Base-by-base conservation (phyloP, 2,797 vertebrate species). In the Galago senegalensis region DNA sequence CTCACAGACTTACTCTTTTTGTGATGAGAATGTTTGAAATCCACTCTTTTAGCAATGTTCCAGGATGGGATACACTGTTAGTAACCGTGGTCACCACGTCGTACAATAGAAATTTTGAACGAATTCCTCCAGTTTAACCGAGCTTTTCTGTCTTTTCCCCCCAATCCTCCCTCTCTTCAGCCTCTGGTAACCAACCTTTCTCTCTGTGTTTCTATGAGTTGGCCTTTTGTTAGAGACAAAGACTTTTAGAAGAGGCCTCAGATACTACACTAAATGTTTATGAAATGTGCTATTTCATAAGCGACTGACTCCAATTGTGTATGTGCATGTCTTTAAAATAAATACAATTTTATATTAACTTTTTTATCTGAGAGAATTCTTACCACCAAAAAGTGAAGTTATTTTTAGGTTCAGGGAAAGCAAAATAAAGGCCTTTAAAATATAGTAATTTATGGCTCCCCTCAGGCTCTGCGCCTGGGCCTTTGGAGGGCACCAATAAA, bases 281-380 rank as follows among this genome's bases (percentile, higher is more conserved):
- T 8, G 58, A 75, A n/a, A 73, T 25, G 23, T 80, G 46, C 70
- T 82, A 70, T 89, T 89, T 91, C 40, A 86, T 43, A 77, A 70
- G 43, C 86, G 29, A 72, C 79, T 87, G 83, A n/a, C 17, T 95
- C 88, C 46, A 77, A 46, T 27, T 31, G 14, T 25, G 8, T 34
- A 0, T 12, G 5, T 67, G 7, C 43, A 27, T 65, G 65, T 67
- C 29, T 37, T 77, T 53, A 46, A 97, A 84, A 87, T 96, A 76
- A 76, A 83, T 60, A 72, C 3, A 83, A 29, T 3, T 73, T 89
- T 81, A 93, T 85, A 46, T 76, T 91, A 83, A 43, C 82, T 85
- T 88, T 93, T 93, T 96, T 89, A 69, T 43, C 82, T 70, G 31
- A 65, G 87, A 46, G 80, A 89, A 89, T 93, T 84, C 81, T 83